phyloP scores from a whole-genome alignment of 2,797 vertebrate species.

The Lacerta viridis region DNA sequence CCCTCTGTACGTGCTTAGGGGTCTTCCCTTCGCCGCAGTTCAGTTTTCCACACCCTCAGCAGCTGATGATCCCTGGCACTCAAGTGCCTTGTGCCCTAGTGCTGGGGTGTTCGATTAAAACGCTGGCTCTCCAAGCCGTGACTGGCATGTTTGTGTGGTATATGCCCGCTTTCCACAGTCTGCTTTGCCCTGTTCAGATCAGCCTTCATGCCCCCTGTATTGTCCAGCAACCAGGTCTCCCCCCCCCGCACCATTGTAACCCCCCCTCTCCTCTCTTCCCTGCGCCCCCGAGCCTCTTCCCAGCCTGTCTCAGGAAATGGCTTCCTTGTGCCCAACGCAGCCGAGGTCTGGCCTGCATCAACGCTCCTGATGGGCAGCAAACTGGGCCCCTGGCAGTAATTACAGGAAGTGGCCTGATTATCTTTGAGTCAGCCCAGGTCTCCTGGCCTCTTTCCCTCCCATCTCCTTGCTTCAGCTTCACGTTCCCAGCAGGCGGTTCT shows the following conservation, averaged over 20 bases:
- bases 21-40: neutral
- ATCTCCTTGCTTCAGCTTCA: neutral
- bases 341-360: conserved; percentile 64
- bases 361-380: conserved; percentile 49
- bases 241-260: rapidly evolving
- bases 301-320: conserved; percentile 24
- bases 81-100: neutral
- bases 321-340: conserved; percentile 13
- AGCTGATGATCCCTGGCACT: neutral
- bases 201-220: neutral
- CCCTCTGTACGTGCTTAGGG: neutral
- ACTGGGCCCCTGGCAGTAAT: conserved; percentile 52
- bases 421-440: conserved; percentile 48
- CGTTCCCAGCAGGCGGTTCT: neutral
- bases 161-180: neutral
- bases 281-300: neutral
- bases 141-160: neutral
- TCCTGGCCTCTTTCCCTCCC: neutral
- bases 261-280: neutral
- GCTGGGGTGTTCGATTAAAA: too few relatives aligned
- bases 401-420: conserved; percentile 58
- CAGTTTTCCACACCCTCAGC: neutral
- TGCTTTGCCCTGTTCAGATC: neutral
- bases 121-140: neutral
- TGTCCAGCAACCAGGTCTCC: neutral